A percentile compares a stretch with the other conserved stretches of the same genome.
phyloP scores from a whole-genome alignment of 1,140 invertebrate species.

The Zaprionus vittiger region DNA sequence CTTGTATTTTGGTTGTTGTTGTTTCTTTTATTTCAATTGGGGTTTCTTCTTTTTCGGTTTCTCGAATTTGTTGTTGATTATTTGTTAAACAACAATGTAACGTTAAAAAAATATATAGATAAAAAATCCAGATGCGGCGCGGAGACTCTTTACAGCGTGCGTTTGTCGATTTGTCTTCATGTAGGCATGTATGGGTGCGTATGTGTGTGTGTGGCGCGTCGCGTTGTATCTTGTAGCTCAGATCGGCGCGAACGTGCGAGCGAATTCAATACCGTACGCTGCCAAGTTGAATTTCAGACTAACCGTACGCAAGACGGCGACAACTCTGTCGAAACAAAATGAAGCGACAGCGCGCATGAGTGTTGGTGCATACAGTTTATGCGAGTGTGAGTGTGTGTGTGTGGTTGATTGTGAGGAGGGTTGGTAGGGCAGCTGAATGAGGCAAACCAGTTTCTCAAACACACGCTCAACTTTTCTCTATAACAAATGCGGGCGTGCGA shows the following conservation, averaged over 20 bases:
- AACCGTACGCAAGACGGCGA: slow-evolving; percentile 51
- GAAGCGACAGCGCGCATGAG: slow-evolving; percentile 68
- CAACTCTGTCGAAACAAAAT: slow-evolving; percentile 78
- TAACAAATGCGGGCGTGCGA: slow-evolving; percentile 64
- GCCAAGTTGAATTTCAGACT: slow-evolving; percentile 63
- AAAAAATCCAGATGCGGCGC: slow-evolving; percentile 36
- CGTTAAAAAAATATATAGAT: slow-evolving; percentile 28
- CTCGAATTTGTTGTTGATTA: slow-evolving; percentile 12
- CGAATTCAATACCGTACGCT: slow-evolving; percentile 49
- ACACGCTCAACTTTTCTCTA: slow-evolving; percentile 70
- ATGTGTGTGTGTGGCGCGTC: slow-evolving; percentile 33
- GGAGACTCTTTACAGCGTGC: slow-evolving; percentile 15
- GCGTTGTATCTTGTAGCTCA: slow-evolving; percentile 46
- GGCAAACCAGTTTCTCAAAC: slow-evolving; percentile 65
- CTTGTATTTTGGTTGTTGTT: slow-evolving; percentile 33
- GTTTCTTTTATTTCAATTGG: slow-evolving; percentile 14
- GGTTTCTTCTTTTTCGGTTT: background rate
- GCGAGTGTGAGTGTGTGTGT: slow-evolving; percentile 18
- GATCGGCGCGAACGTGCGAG: slow-evolving; percentile 48
- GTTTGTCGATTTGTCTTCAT: slow-evolving; percentile 23
- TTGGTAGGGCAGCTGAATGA: slow-evolving; percentile 55
- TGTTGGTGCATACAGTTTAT: slow-evolving; percentile 34
- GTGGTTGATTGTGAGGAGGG: slow-evolving; percentile 30
- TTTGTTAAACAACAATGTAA: slow-evolving; percentile 5
- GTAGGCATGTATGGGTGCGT: slow-evolving; percentile 18